Evolutionary conservation across 2,888 invertebrate genomes (phyloP), one percentile per base, ranked within the genome.

Genomic region (Vanessa cardui): DNA sequence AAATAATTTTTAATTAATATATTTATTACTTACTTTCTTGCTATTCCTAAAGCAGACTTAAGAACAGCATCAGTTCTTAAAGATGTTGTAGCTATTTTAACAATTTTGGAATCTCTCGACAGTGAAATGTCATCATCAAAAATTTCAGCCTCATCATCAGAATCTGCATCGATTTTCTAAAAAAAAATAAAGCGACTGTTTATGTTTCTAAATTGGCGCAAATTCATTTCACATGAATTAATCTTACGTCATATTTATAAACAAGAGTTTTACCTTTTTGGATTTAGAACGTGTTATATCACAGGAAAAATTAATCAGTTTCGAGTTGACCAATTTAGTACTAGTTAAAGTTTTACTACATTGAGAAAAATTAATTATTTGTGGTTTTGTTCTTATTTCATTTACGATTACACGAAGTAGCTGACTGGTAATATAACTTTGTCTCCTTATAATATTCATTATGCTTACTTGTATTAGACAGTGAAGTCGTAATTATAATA

Each of bases 31-130:
- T 85, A 96, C 96, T 96, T 96, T 82, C 97, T 94, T 45, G 96
- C 94, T 66, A 96, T 91, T 65, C 94, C 94, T 16, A 97, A 87
- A 20, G 94, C 96, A 47, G 94, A 92, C 86, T 96, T 97, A 1
- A 96, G 76, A 62, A 97, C 81, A 1, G 93, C 85, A 89, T 97
- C 97, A 1, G 95, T 88, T 76, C 97, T 92, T 78, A 96, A 83
- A 0, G 96, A 96, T 66, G 94, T 94, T 8, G 96, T 91, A 69
- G 90, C 94, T 20, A 94, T 87, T 79, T 94, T 95, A 0, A 96
- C 78, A 18, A 96, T 84, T 88, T 96, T 96, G 0, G 95, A 95
- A 78, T 95, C 94, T 76, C 93, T 94, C 69, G 94, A 91, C 44
- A 94, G 87, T 33, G 94, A 91, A 9, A 87, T 82, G 66, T 92